These are phyloP conservation scores for Sarcophaga carnaria DNA, from an alignment of 2,888 invertebrate species.

Conservation along the genomic window DNA sequence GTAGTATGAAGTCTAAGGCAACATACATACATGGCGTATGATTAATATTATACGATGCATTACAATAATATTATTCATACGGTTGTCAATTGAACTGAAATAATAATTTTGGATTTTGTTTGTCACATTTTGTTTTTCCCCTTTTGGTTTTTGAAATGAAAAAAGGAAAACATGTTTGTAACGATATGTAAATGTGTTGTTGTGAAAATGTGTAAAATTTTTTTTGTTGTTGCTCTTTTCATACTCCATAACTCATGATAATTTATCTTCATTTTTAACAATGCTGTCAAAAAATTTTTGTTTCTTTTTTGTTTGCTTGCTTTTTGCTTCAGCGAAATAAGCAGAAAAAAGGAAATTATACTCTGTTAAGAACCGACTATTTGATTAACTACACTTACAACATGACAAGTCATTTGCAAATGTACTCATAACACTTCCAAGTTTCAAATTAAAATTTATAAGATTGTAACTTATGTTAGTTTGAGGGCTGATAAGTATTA, in stretches of 20 bases:
- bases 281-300: slow-evolving; percentile 65
- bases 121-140: background rate
- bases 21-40: slow-evolving; percentile 5
- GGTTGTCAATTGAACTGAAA: slow-evolving; percentile 17
- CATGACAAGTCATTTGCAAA: too few relatives aligned
- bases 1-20: too few relatives aligned
- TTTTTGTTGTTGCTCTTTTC: slow-evolving; percentile 12
- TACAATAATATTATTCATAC: slow-evolving; percentile 25
- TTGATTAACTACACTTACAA: too few relatives aligned
- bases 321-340: background rate
- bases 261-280: slow-evolving; percentile 76
- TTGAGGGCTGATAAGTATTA: too few relatives aligned
- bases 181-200: slow-evolving; percentile 27
- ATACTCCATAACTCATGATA: slow-evolving; percentile 74
- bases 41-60: background rate
- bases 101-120: slow-evolving; percentile 2
- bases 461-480: too few relatives aligned
- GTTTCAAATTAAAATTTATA: too few relatives aligned
- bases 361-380: too few relatives aligned
- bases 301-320: background rate
- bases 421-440: too few relatives aligned
- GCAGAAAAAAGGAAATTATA: too few relatives aligned
- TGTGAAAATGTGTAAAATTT: slow-evolving; percentile 67
- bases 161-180: background rate
- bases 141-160: background rate